Evolutionary conservation across 2,888 invertebrate genomes (phyloP).

Genomic region (Agriopis marginaria): DNA sequence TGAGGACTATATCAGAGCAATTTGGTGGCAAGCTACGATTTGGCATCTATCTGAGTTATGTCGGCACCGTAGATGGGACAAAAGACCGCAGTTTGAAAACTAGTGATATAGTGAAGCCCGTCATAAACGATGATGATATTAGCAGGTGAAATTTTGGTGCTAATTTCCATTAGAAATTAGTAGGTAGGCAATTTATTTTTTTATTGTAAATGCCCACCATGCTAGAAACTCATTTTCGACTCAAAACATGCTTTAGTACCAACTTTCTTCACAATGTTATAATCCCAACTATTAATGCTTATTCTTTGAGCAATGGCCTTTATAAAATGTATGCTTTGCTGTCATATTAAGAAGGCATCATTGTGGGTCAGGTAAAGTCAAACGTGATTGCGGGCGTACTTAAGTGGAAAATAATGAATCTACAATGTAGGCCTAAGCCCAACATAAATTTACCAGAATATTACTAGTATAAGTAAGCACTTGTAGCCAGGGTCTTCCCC

Average conservation of each 20-base stretch:
- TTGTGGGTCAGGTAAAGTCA: too few species aligned
- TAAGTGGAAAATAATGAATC: neutral
- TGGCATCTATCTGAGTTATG: conserved; percentile 90
- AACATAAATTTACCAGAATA: neutral
- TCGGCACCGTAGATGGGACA: conserved; percentile 67
- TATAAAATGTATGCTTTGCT: too few species aligned
- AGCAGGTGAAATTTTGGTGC: conserved; percentile 60
- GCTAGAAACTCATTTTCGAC: too few species aligned
- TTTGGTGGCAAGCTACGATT: conserved; percentile 92
- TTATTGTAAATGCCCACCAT: neutral
- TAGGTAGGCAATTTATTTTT: neutral
- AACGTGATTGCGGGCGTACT: neutral
- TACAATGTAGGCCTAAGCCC: neutral
- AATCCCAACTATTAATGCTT: too few species aligned
- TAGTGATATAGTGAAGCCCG: conserved; percentile 59
- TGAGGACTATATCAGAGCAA: conserved; percentile 90
- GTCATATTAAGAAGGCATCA: too few species aligned
- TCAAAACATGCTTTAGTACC: too few species aligned
- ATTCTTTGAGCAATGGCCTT: too few species aligned
- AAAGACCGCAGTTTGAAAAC: conserved; percentile 59
- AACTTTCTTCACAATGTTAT: too few species aligned
- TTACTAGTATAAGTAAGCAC: neutral
- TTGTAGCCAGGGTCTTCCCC: neutral
- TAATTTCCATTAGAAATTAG: neutral
- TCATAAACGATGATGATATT: conserved; percentile 64